Percentiles rank a stretch among this genome's conserved stretches.
Evolutionary conservation across 2,113 vertebrate genomes (phyloP).

Genomic region (Piaya cayana): DNA sequence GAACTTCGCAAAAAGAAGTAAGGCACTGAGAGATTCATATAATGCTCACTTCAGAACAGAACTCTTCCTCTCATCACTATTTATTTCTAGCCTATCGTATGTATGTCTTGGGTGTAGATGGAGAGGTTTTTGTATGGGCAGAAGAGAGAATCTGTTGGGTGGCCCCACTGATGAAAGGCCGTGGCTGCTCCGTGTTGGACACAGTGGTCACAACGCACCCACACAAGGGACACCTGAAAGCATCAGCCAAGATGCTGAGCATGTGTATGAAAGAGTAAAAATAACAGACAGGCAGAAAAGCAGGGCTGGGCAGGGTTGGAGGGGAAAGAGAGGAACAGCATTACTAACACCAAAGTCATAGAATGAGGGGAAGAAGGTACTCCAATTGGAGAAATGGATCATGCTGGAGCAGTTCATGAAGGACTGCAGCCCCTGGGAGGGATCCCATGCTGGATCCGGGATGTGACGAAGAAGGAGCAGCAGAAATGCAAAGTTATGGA

Average conservation of each 20-base stretch:
- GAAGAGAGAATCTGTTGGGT: neutral
- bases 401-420: neutral
- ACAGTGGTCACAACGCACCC: neutral
- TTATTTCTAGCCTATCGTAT: neutral
- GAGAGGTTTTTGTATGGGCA: neutral
- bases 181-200: neutral
- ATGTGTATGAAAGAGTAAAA: neutral
- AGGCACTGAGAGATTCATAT: neutral
- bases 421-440: neutral
- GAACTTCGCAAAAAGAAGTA: neutral
- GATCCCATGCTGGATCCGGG: neutral
- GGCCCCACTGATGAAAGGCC: neutral
- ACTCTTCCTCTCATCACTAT: neutral
- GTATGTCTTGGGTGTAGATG: neutral
- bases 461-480: neutral
- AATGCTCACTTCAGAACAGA: neutral
- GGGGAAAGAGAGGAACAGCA: neutral
- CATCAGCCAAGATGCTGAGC: neutral
- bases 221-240: neutral
- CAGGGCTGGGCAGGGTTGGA: too few relatives aligned
- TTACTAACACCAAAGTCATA: neutral
- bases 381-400: neutral
- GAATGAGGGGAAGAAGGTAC: neutral
- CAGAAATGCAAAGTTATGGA: neutral
- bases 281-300: neutral